A percentile compares a stretch with the other conserved stretches of the same genome.
phyloP scores from a whole-genome alignment of 2,113 vertebrate species.

The Pyxicephalus adspersus region DNA sequence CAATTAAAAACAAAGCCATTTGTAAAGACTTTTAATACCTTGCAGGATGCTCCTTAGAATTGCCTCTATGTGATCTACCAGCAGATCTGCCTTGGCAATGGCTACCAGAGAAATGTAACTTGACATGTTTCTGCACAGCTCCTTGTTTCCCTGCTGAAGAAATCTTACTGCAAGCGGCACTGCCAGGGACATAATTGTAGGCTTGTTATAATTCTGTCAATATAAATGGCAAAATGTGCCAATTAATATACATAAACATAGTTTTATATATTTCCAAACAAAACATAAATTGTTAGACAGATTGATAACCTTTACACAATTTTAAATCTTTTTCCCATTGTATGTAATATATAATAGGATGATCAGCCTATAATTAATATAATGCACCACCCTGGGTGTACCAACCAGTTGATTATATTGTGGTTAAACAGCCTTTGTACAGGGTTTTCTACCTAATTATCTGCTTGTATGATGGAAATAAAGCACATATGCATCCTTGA shows the following conservation, averaged over 20 bases:
- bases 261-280: no score
- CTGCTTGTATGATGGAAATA: no score
- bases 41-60: conserved; percentile 84
- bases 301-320: no score
- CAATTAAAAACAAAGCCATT: neutral
- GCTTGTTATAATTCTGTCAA: conserved; percentile 87
- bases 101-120: conserved; percentile 92
- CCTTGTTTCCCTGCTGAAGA: conserved; percentile 84
- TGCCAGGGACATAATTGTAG: conserved; percentile 87
- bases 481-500: no score
- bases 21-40: conserved; percentile 73
- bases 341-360: no score
- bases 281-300: no score
- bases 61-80: conserved; percentile 86
- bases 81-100: conserved; percentile 83
- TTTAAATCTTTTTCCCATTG: no score
- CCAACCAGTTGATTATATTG: no score
- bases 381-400: no score
- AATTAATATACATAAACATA: neutral
- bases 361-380: no score
- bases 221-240: neutral
- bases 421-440: no score
- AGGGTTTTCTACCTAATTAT: no score
- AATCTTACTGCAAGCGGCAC: conserved; percentile 94
- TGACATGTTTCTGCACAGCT: conserved; percentile 93